Conservation (phyloP, 2,113 vertebrate genomes). For the Clarias gariepinus region DNA sequence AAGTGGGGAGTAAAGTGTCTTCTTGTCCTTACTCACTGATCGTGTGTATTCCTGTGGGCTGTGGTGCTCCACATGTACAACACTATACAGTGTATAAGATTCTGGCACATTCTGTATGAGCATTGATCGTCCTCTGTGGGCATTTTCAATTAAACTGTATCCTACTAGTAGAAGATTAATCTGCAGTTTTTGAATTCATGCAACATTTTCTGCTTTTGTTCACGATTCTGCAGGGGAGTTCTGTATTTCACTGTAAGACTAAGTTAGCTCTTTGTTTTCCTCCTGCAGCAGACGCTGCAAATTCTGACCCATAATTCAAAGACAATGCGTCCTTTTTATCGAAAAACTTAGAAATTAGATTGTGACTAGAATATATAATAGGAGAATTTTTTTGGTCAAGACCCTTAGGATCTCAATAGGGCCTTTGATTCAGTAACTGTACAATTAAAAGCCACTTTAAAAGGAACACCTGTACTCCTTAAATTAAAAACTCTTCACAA, state of each 20-base stretch:
- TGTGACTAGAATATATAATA: background rate
- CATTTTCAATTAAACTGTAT: constrained; percentile 71
- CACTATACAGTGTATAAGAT: constrained; percentile 54
- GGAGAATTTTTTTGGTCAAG: background rate
- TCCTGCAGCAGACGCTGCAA: constrained; percentile 27
- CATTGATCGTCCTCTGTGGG: constrained; percentile 65
- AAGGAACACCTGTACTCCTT: background rate
- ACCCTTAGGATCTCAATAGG: background rate
- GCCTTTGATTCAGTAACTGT: background rate
- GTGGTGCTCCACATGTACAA: constrained; percentile 49
- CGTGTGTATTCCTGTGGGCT: constrained; percentile 43
- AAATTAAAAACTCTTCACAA: background rate
- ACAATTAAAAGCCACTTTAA: background rate
- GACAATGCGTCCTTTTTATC: constrained; percentile 27
- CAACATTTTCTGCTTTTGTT: constrained; percentile 69
- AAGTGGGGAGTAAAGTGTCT: background rate
- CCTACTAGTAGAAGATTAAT: constrained; percentile 65
- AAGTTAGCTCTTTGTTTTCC: constrained; percentile 37
- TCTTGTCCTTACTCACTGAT: constrained; percentile 33
- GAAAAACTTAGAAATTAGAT: background rate
- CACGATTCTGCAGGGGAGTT: constrained; percentile 64
- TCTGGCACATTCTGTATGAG: constrained; percentile 57
- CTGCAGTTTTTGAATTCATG: constrained; percentile 70
- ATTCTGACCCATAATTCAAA: constrained; percentile 14
- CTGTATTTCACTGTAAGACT: constrained; percentile 42